These are phyloP conservation scores for Epizoanthus fatuus DNA, from an alignment of 92 coral and sea anemone species.

Conservation along the genomic window DNA sequence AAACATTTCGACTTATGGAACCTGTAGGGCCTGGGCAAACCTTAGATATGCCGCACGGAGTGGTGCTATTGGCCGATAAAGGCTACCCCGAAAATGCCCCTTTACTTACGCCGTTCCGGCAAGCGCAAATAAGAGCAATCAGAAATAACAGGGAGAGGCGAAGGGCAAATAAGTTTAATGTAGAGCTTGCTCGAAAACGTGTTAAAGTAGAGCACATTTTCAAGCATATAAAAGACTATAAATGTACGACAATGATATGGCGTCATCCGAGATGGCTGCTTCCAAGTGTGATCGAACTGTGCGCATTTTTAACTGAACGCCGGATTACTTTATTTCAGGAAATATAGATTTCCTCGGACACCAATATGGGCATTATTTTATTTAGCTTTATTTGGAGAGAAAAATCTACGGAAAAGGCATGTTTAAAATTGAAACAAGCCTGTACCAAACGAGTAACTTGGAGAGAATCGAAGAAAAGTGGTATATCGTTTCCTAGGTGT, in stretches of 20 bases:
- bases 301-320: neutral
- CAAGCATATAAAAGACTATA: neutral
- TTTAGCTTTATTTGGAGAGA: neutral
- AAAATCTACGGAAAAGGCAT: no score
- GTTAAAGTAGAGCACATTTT: neutral
- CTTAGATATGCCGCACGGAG: slow-evolving; percentile 39
- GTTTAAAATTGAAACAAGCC: no score
- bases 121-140: neutral
- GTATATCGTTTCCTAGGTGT: no score
- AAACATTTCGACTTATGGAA: slow-evolving; percentile 49
- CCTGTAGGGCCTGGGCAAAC: slow-evolving; percentile 43
- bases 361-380: neutral
- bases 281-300: neutral
- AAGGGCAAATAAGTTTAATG: neutral
- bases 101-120: neutral
- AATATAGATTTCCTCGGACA: no score
- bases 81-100: no score
- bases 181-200: neutral
- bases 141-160: slow-evolving; percentile 17
- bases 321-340: neutral
- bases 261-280: neutral
- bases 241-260: neutral
- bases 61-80: neutral
- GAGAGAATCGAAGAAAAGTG: no score
- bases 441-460: no score